phyloP scores from a whole-genome alignment of 1,140 invertebrate species.

The Artemia franciscana region DNA sequence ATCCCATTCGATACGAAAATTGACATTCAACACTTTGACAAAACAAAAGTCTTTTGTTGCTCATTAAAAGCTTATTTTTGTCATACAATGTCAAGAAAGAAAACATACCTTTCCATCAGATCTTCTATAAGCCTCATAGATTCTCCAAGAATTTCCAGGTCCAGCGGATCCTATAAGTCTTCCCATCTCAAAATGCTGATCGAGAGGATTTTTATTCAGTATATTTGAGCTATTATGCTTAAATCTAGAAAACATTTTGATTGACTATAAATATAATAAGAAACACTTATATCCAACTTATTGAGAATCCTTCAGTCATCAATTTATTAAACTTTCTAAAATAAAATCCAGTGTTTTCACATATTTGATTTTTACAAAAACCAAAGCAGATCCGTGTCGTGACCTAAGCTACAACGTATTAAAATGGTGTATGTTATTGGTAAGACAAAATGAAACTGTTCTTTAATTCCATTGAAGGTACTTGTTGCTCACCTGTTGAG shows the following conservation, averaged over 20 bases:
- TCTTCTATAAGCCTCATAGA: slow-evolving; percentile 68
- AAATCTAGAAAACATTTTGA: slow-evolving; percentile 8
- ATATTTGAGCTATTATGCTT: slow-evolving; percentile 1
- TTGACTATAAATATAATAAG: slow-evolving; percentile 3
- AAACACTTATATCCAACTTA: neutral
- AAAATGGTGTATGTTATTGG: neutral
- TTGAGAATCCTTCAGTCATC: neutral
- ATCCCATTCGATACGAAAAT: slow-evolving; percentile 4
- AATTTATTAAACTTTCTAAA: neutral
- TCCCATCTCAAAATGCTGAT: slow-evolving; percentile 52
- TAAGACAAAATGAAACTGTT: too few species aligned
- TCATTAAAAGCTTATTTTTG: too few species aligned
- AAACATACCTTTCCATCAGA: slow-evolving; percentile 64
- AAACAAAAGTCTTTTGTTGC: too few species aligned
- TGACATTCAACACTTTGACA: slow-evolving; percentile 6
- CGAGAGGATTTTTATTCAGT: neutral
- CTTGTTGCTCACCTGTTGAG: neutral
- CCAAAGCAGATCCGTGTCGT: neutral
- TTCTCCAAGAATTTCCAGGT: slow-evolving; percentile 73
- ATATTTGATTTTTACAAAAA: neutral
- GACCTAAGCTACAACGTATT: neutral
- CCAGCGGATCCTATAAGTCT: slow-evolving; percentile 65
- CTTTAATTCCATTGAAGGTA: neutral
- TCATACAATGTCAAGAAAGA: neutral
- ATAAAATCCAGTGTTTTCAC: neutral